Percentiles rank a stretch among this genome's conserved stretches.
Conservation (phyloP, 2,888 invertebrate genomes). For the Ceramica pisi region DNA sequence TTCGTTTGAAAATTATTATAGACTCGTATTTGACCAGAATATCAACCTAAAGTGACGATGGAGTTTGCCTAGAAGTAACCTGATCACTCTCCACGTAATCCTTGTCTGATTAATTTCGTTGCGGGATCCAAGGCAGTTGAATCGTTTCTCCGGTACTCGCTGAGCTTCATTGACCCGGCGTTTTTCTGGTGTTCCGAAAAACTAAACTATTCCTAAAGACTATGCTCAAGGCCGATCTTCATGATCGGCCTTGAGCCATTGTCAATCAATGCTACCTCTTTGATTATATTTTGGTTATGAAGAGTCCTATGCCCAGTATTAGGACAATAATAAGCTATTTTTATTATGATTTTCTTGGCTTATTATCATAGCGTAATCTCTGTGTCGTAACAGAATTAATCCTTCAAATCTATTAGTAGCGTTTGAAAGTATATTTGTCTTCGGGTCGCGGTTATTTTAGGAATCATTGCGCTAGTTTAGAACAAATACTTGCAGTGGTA, state of each 20-base stretch:
- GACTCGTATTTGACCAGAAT: no score
- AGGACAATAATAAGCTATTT: neutral
- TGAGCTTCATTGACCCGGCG: no score
- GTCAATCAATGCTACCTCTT: neutral
- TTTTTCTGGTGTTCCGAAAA: no score
- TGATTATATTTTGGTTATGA: neutral
- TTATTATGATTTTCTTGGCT: neutral
- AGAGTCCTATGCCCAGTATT: no score
- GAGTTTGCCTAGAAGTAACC: no score
- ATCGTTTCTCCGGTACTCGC: no score
- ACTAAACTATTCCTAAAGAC: no score
- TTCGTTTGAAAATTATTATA: no score
- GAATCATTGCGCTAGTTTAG: conserved; percentile 37
- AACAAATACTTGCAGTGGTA: conserved; percentile 3
- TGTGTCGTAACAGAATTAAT: conserved; percentile 24
- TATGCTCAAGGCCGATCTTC: neutral
- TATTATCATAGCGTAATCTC: neutral
- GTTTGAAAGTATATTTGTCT: conserved; percentile 26
- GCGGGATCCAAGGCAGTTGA: no score
- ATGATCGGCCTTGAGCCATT: neutral
- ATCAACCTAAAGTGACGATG: no score
- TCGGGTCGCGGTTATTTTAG: conserved; percentile 34
- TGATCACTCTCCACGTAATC: no score
- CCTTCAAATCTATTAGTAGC: conserved; percentile 41
- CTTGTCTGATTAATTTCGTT: no score